These are phyloP conservation scores for Chrysomela aeneicollis DNA, from an alignment of 2,888 invertebrate species.

Conservation along the genomic window DNA sequence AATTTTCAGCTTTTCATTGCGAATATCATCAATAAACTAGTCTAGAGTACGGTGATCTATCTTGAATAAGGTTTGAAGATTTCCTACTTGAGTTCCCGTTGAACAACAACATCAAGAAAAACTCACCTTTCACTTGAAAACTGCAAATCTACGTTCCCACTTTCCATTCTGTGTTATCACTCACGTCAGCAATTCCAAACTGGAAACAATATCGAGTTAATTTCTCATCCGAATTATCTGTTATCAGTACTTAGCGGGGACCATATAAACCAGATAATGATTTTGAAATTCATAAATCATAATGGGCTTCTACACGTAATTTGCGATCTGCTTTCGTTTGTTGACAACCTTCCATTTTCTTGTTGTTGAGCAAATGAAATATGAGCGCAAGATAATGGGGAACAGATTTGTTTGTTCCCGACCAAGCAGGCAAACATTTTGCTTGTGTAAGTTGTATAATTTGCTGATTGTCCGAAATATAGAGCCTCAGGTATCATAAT, in stretches of 20 bases:
- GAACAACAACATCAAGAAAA: conserved; percentile 6
- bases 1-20: no score
- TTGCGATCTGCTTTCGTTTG: conserved; percentile 8
- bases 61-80: not conserved
- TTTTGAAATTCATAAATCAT: not conserved
- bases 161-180: conserved; percentile 22
- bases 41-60: no score
- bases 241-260: conserved; percentile 24
- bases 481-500: no score
- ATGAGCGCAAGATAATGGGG: not conserved
- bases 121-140: conserved; percentile 30
- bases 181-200: not conserved
- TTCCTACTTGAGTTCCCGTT: not conserved
- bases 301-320: conserved; percentile 1
- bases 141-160: conserved; percentile 23
- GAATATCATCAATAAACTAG: no score
- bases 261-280: not conserved
- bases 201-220: conserved; percentile 15
- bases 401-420: not conserved
- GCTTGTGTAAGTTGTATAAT: not conserved
- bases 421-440: not conserved
- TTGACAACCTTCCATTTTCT: not conserved
- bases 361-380: not conserved
- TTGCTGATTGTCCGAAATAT: no score
- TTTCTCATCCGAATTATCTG: conserved; percentile 20